phyloP scores from a whole-genome alignment of 2,888 invertebrate genomes.

The Sceliomorpha sp. region DNA sequence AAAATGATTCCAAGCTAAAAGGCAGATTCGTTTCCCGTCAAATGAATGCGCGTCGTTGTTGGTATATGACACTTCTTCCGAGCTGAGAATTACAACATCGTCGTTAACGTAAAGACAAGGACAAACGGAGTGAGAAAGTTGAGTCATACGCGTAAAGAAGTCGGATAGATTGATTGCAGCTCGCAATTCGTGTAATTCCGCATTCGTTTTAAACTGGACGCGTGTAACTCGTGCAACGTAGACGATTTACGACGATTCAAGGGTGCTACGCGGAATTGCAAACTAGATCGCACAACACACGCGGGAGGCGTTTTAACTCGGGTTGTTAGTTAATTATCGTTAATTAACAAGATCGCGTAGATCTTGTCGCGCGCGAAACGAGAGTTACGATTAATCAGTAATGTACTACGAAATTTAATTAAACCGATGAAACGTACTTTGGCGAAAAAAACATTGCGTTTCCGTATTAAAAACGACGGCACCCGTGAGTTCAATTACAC shows the following conservation, averaged over 20 bases:
- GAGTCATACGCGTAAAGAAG: conserved; percentile 23
- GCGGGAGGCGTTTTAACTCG: conserved; percentile 67
- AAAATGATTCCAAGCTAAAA: conserved; percentile 25
- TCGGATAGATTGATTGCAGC: conserved; percentile 29
- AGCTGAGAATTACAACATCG: no score
- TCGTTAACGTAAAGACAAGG: neutral
- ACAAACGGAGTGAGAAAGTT: no score
- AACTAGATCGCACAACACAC: conserved; percentile 54
- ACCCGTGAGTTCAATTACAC: no score
- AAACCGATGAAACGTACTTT: no score
- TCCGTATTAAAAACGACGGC: no score
- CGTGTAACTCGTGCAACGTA: conserved; percentile 33
- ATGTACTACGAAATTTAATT: no score
- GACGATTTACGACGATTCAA: conserved; percentile 59
- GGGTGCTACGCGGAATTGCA: conserved; percentile 50
- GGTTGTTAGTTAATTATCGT: conserved; percentile 62
- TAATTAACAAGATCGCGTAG: conserved; percentile 63
- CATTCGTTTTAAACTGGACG: conserved; percentile 34
- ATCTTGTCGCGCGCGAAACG: conserved; percentile 40
- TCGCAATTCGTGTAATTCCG: conserved; percentile 41
- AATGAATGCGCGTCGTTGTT: conserved; percentile 4
- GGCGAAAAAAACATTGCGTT: no score
- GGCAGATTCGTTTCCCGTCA: conserved; percentile 12
- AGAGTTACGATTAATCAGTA: conserved; percentile 29
- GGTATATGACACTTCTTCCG: no score